Evolutionary conservation across 2,888 invertebrate genomes (phyloP).

Genomic region (Gasteruption jaculator): DNA sequence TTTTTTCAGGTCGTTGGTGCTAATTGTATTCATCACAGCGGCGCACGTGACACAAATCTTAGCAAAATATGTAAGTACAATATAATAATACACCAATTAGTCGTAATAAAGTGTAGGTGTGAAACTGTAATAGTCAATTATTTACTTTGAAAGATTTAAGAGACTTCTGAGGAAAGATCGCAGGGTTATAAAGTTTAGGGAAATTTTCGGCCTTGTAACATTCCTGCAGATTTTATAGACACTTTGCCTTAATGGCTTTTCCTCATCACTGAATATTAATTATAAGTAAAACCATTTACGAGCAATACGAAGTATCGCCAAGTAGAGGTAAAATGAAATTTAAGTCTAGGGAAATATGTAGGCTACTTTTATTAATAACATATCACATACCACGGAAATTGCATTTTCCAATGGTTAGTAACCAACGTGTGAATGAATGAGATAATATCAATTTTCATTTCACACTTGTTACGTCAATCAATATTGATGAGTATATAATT

Average conservation of each 20-base stretch:
- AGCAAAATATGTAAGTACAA: conserved; percentile 61
- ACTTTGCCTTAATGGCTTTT: conserved; percentile 29
- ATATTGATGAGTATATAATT: no score
- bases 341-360: no score
- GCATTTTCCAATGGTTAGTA: no score
- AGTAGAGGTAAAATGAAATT: no score
- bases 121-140: conserved; percentile 12
- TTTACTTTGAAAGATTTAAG: conserved; percentile 16
- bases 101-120: conserved; percentile 5
- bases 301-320: neutral
- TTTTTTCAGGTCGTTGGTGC: conserved; percentile 62
- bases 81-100: no score
- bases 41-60: conserved; percentile 55
- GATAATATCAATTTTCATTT: no score
- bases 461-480: no score
- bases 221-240: conserved; percentile 39
- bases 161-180: conserved; percentile 15
- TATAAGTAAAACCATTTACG: neutral
- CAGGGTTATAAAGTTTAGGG: neutral
- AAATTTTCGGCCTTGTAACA: conserved; percentile 20
- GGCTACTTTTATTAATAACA: no score
- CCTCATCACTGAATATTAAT: neutral
- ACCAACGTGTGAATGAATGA: no score
- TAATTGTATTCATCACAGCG: conserved; percentile 58
- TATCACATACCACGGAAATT: no score